Base-by-base conservation (phyloP, 1,140 invertebrate species). In the Aethina tumida region DNA sequence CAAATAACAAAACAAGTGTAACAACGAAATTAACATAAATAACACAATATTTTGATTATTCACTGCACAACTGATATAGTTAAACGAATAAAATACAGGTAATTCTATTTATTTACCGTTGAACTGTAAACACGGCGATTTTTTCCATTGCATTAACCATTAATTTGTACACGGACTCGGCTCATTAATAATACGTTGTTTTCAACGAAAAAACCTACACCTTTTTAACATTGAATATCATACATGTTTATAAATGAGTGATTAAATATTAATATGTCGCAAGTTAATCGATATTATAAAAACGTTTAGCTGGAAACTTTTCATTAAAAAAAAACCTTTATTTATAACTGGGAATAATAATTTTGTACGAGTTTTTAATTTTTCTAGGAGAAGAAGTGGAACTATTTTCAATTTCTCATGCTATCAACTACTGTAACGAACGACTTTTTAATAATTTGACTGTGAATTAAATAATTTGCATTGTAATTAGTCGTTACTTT, bases 81-180 rank as follows among this genome's bases (percentile, higher is more conserved):
- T 27, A 34, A 33, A 35, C 34, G 16, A 25, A 26, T 29, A 4
- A 17, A 13, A 13, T 7, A 8, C 29, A 18, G 12, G n/a, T 14
- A 17, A 16, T 32, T 5, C 15, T 3, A 17, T 16, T 16, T 18
- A 17, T 10, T 27, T 36, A 41, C 40, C 40, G 16, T 35, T 41
- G 26, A 10, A 20, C n/a, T 18, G 14, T 9, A 33, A 41, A 41
- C 17, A 18, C 22, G n/a, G 40, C 40, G 14, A 28, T 12, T 30
- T 30, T 41, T 29, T 41, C 40, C 33, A 41, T 41, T n/a, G n/a
- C n/a, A 26, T 26, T 13, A 13, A 10, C 24, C n/a, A 13, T 26
- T 4, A n/a, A 5, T n/a, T 24, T 6, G 21, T 24, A n/a, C 21
- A n/a, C 6, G n/a, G 24, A 13, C 24, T 10, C n/a, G 14, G 5